A percentile compares a stretch with the other conserved stretches of the same genome.
phyloP scores from a whole-genome alignment of 2,113 vertebrate genomes.

The Aegotheles bennettii region DNA sequence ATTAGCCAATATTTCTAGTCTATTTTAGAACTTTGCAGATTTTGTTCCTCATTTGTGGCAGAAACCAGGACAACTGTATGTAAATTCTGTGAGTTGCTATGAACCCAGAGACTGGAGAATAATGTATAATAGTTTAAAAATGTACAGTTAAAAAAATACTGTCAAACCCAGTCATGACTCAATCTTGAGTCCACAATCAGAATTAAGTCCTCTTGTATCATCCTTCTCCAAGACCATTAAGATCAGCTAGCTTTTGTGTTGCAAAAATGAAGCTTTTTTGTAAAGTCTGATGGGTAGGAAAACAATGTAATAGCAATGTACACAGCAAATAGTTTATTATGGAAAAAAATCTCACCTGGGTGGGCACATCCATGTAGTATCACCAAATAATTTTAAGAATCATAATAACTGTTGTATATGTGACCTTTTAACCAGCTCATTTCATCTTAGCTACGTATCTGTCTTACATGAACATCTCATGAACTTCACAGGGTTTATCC shows the following conservation, averaged over 20 bases:
- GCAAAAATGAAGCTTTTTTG: neutral
- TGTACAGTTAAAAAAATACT: neutral
- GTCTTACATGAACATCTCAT: neutral
- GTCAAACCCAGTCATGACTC: slow-evolving; percentile 27
- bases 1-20: slow-evolving; percentile 16
- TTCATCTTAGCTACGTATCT: neutral
- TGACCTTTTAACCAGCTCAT: neutral
- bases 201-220: neutral
- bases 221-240: neutral
- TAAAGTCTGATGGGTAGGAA: neutral
- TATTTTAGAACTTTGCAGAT: slow-evolving; percentile 51
- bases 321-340: neutral
- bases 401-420: neutral
- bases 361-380: neutral
- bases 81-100: slow-evolving; percentile 49
- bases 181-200: neutral
- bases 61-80: slow-evolving; percentile 63
- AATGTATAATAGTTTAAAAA: slow-evolving; percentile 36
- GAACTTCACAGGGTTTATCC: neutral
- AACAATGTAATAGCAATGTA: neutral
- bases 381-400: neutral
- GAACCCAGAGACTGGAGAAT: slow-evolving; percentile 20
- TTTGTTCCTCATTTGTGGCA: slow-evolving; percentile 29
- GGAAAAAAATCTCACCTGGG: neutral
- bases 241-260: neutral